phyloP scores from a whole-genome alignment of 1,140 invertebrate genomes.

The Fopius arisanus region DNA sequence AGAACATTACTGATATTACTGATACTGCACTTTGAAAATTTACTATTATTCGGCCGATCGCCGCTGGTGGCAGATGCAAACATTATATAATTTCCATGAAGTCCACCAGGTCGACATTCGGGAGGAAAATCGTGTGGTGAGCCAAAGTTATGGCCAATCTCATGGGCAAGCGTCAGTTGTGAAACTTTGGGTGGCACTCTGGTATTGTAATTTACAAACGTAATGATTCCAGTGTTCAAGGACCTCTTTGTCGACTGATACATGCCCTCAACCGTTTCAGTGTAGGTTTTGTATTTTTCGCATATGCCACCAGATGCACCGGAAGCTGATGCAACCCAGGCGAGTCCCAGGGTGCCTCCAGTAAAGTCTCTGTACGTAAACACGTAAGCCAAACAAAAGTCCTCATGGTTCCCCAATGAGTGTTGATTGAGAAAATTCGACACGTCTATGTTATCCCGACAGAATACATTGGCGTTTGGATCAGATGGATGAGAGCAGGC shows the following conservation, averaged over 20 bases:
- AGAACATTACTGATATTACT: conserved; percentile 95
- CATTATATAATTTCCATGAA: conserved; percentile 95
- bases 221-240: conserved; percentile 98
- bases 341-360: conserved; percentile 94
- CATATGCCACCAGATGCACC: conserved; percentile 98
- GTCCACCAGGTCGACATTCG: conserved; percentile 88
- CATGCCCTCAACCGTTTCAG: conserved; percentile 91
- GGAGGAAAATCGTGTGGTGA: conserved; percentile 96
- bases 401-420: conserved; percentile 95
- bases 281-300: conserved; percentile 97
- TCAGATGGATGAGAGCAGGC: conserved; percentile 74
- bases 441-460: conserved; percentile 97
- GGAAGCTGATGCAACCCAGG: conserved; percentile 97
- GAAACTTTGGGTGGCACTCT: conserved; percentile 96
- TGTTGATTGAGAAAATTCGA: conserved; percentile 99
- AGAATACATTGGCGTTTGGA: conserved; percentile 89
- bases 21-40: conserved; percentile 92
- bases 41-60: conserved; percentile 92
- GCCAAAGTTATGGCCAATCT: conserved; percentile 99
- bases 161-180: conserved; percentile 96
- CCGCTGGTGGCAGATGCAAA: conserved; percentile 95
- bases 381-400: conserved; percentile 98
- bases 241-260: conserved; percentile 93
- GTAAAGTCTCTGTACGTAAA: conserved; percentile 98
- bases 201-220: conserved; percentile 98